Evolutionary conservation across 2,797 vertebrate species (phyloP), one percentile per base, ranked within the genome.

Genomic region (Girardinus metallicus): DNA sequence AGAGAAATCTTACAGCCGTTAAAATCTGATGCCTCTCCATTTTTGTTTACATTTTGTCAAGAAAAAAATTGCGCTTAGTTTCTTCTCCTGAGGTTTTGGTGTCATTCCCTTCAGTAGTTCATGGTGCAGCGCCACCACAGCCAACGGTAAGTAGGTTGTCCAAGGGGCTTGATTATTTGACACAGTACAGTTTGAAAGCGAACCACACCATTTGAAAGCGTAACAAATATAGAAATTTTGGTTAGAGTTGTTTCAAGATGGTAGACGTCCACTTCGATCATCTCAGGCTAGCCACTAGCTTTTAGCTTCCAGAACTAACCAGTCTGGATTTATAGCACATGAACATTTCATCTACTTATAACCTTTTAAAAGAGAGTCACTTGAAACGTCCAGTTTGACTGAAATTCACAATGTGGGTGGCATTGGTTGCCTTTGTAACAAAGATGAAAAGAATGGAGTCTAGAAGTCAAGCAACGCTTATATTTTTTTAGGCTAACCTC

Each of bases 401-500:
- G 13, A 66, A 4, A 15, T 21, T 23, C 16, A 23, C 34, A 39
- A 9, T 66, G 34, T 68, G 5, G 23, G 41, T n/a, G 36, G 64
- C 66, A 43, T 43, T 26, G 66, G 41, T 29, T n/a, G 83, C 83
- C 80, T 29, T 2, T 46, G 75, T 26, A 4, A 15, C 26, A 43
- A 21, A 49, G 64, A 46, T 81, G 68, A 77, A 73, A 71, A 43
- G 62, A 73, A 75, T 80, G 36, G 21, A 80, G 66, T 80, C 75
- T 77, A 44, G 60, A 64, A 84, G 76, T 86, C 81, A 79, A 87
- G 72, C 81, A 51, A 87, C 83, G 87, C 76, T 79, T 92, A 91
- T 77, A 86, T 73, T 79, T 87, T 91, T 92, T 92, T 88, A 94
- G 88, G 84, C 88, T 93, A 91, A 92, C 91, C 91, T 93, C 90